Conservation (phyloP, 2,113 vertebrate genomes). For the Sinosuthora webbiana region DNA sequence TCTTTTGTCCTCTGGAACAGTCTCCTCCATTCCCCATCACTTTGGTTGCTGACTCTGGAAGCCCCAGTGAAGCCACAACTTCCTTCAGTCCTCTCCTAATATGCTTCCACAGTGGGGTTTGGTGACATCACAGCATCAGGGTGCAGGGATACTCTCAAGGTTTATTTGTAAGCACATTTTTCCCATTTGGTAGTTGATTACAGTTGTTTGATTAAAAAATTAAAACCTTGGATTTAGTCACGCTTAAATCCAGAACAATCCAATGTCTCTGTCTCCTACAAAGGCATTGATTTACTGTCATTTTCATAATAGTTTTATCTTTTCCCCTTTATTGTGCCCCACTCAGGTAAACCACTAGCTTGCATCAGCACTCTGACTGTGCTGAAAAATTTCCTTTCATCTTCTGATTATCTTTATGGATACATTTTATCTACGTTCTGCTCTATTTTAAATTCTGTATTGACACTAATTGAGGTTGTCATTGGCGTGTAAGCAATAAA, state of each 20-base stretch:
- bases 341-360: background rate
- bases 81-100: background rate
- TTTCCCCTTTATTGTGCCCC: background rate
- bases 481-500: background rate
- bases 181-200: background rate
- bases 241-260: background rate
- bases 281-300: background rate
- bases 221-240: background rate
- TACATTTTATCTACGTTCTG: background rate
- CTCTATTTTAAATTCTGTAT: background rate
- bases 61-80: background rate
- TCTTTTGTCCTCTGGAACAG: background rate
- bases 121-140: background rate
- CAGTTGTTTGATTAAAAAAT: background rate
- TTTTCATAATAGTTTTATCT: background rate
- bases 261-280: background rate
- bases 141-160: background rate
- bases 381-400: background rate
- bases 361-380: background rate
- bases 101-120: background rate
- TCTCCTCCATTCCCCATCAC: background rate
- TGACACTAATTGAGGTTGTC: background rate
- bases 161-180: background rate
- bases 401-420: background rate
- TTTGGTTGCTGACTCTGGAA: background rate